phyloP scores from a whole-genome alignment of 2,797 vertebrate species.

The Onychomys arenicola region DNA sequence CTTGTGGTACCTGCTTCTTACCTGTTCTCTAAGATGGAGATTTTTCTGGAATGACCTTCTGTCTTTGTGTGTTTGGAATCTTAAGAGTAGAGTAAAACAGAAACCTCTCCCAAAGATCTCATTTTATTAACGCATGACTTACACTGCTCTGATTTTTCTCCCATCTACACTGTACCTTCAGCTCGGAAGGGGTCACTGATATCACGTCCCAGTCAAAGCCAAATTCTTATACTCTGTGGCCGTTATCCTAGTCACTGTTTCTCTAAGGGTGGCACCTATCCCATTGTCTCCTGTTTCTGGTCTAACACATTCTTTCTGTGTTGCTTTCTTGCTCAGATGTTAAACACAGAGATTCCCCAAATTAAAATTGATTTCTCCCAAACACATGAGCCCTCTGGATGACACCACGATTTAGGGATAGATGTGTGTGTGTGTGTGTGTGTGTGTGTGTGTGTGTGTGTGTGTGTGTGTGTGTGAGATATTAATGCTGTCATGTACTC shows the following conservation, averaged over 20 bases:
- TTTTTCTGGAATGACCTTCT: not conserved
- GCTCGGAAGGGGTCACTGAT: not conserved
- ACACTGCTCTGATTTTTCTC: not conserved
- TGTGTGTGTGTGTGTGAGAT: not conserved
- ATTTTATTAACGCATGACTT: not conserved
- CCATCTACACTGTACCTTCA: not conserved
- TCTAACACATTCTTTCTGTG: not conserved
- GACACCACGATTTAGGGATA: not conserved
- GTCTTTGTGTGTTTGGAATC: not conserved
- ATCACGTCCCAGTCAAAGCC: not conserved
- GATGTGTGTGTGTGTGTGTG: not conserved
- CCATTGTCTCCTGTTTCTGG: not conserved
- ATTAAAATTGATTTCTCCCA: not conserved
- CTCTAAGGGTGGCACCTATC: not conserved
- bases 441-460: no score
- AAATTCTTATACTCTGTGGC: not conserved
- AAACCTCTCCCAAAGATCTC: not conserved
- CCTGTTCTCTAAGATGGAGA: not conserved
- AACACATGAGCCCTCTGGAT: not conserved
- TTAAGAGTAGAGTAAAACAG: not conserved
- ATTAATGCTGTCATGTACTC: not conserved
- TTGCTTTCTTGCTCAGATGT: not conserved
- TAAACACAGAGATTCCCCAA: not conserved
- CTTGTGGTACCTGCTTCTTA: not conserved
- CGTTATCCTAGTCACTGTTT: not conserved